Percentiles rank a stretch among this genome's conserved stretches.
phyloP scores from a whole-genome alignment of 2,888 invertebrate genomes.

The Tinea semifulvella region DNA sequence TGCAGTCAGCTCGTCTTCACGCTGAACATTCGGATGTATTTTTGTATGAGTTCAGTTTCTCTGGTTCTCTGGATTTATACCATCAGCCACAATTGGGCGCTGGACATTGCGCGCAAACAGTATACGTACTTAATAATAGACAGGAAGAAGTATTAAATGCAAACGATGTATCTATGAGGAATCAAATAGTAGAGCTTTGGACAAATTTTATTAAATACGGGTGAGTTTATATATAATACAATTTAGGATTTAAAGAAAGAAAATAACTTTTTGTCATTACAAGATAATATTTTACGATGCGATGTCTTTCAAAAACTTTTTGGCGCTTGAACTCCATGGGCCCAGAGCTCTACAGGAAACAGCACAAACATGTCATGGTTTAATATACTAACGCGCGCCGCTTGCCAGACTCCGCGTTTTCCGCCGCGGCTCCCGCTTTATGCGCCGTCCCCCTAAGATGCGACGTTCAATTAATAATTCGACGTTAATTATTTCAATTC shows the following conservation, averaged over 20 bases:
- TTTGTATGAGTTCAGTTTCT: conserved; percentile 7
- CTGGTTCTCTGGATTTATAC: background rate
- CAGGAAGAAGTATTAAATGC: background rate
- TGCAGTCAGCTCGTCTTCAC: background rate
- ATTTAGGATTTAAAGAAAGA: background rate
- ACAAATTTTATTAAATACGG: conserved; percentile 10
- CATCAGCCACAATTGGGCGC: background rate
- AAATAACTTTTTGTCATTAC: background rate
- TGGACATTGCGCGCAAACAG: conserved; percentile 6
- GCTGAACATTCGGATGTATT: conserved; percentile 2
- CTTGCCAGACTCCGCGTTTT: no score
- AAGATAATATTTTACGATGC: no score
- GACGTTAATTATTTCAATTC: no score
- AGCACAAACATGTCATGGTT: no score
- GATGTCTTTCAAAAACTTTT: no score
- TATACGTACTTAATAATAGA: background rate
- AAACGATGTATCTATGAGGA: background rate
- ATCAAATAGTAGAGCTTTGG: conserved; percentile 2
- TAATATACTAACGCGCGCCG: no score
- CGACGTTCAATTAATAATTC: no score
- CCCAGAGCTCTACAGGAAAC: no score
- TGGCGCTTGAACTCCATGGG: no score
- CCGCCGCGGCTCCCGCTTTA: no score
- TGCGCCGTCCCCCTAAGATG: no score
- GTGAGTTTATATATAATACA: background rate